Conservation (phyloP, 2,888 invertebrate species). For the Physocephala rufipes region DNA sequence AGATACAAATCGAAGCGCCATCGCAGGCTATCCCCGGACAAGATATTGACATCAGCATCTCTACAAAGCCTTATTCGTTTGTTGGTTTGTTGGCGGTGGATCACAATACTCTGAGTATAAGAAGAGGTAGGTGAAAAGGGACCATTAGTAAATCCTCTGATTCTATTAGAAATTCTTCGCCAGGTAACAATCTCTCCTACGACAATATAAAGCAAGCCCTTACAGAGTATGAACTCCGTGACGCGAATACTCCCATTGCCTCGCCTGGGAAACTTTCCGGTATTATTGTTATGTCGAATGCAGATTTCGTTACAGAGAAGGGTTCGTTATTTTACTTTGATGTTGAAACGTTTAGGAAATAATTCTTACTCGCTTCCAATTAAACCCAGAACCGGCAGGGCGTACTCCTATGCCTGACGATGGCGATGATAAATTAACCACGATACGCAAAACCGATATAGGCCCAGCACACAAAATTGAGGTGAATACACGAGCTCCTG, state of each 20-base stretch:
- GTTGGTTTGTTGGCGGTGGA: constrained; percentile 92
- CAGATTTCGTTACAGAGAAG: constrained; percentile 58
- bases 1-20: constrained; percentile 73
- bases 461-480: constrained; percentile 67
- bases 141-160: background rate
- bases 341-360: background rate
- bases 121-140: constrained; percentile 71
- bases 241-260: constrained; percentile 53
- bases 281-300: constrained; percentile 62
- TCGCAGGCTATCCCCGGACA: constrained; percentile 79
- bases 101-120: constrained; percentile 77
- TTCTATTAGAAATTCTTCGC: background rate
- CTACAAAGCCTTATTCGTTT: constrained; percentile 86
- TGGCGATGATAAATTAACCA: constrained; percentile 57
- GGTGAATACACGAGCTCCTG: constrained; percentile 77
- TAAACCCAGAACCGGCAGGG: constrained; percentile 52
- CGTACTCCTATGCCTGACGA: constrained; percentile 51
- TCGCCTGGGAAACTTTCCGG: constrained; percentile 63
- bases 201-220: constrained; percentile 58
- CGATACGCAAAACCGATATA: constrained; percentile 65
- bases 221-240: constrained; percentile 56
- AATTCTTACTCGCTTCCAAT: too few relatives aligned
- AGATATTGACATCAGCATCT: constrained; percentile 80
- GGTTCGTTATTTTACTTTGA: constrained; percentile 45
- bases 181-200: constrained; percentile 60